A percentile compares a stretch with the other conserved stretches of the same genome.
Evolutionary conservation across 1,140 invertebrate species (phyloP).

Genomic region (Portunus trituberculatus): DNA sequence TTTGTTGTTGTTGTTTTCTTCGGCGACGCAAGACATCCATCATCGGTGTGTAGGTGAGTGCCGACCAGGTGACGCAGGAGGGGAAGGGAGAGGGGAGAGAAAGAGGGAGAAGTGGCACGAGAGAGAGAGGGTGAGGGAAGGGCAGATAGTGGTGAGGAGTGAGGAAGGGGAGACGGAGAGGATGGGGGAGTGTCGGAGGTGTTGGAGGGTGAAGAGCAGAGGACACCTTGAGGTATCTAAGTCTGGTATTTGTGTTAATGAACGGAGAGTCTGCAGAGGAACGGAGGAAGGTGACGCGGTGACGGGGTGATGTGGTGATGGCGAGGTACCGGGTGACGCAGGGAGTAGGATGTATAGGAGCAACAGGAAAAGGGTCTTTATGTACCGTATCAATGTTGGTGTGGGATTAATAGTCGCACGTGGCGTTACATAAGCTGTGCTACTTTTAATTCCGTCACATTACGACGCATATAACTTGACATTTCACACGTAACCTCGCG

Average conservation of each 20-base stretch:
- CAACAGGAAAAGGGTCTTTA: no score
- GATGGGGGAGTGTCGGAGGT: neutral
- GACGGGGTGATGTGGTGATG: no score
- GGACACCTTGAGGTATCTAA: neutral
- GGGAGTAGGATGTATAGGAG: no score
- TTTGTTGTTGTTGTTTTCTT: neutral
- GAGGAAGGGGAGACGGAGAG: neutral
- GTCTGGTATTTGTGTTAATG: conserved; percentile 10
- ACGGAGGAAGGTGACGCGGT: no score
- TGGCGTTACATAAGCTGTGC: no score
- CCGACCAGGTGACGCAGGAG: neutral
- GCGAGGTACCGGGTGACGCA: no score
- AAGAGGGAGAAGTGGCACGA: neutral
- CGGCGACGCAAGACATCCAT: neutral
- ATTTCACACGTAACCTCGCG: neutral
- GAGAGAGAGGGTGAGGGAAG: neutral
- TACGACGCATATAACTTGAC: no score
- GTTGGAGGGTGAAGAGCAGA: neutral
- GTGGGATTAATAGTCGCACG: no score
- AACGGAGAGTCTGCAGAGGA: neutral
- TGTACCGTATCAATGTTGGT: no score
- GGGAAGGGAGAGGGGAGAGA: neutral
- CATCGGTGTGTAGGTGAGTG: neutral
- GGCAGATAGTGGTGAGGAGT: neutral
- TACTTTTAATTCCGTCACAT: no score